Base-by-base conservation (phyloP, 2,797 vertebrate species). In the Nannoperca australis region DNA sequence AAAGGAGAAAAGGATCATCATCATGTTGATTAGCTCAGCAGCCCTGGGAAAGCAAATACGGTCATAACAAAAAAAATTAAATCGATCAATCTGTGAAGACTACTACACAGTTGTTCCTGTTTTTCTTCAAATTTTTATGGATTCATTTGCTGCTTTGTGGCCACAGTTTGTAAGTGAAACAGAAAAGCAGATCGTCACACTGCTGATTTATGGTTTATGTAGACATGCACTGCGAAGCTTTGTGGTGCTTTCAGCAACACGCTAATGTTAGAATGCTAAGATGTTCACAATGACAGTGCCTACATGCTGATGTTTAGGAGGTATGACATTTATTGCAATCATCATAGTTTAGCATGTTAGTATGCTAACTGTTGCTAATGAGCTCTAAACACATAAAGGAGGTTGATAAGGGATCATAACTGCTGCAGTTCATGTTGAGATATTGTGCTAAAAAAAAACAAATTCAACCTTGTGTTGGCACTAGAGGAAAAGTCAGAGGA, bases 11-110 rank as follows among this genome's bases (percentile, higher is more conserved):
- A 59, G 32, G 76, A 83, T 58, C 83, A 81, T 85, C 73, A 88
- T 91, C 76, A 85, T 84, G 87, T 79, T 63, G 67, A 89, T 91
- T 78, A 89, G 47, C 71, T 73, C 49, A 79, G 75, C 68, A 40
- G 68, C 70, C 84, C 79, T 91, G 90, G 69, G 76, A 92, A 91
- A 88, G 81, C 68, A 91, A 94, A 90, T 78, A 88, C 15, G 65
- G 77, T 88, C 74, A 70, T 17, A 69, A 62, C 44, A 74, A 36
- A 73, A 62, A 85, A 85, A 75, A 11, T 24, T 5, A 32, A 59
- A 78, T 61, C 9, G 15, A 83, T 73, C 45, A 65, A 27, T 54
- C 62, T 56, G n/a, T 5, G 36, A 30, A 53, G 32, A 56, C 14
- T 15, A 45, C 62, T 34, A 36, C 17, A 44, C 47, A 47, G 40